Evolutionary conservation across 2,113 vertebrate genomes (phyloP), one percentile per base, ranked within the genome.

Genomic region (Rostratula benghalensis): DNA sequence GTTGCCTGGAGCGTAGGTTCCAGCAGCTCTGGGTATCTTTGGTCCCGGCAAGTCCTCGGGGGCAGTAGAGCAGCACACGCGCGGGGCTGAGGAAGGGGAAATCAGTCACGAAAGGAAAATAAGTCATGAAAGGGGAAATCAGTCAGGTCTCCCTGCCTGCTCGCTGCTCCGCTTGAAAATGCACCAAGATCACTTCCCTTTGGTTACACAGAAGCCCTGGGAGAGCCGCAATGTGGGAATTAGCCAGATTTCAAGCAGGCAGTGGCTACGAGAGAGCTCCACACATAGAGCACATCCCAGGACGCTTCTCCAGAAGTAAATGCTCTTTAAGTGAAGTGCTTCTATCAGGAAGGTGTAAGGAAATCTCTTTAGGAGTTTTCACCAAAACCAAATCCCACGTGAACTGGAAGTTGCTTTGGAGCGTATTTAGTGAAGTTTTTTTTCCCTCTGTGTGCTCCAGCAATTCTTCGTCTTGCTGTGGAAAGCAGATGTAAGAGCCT

Each of bases 91-190:
- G 27, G 7, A 37, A 65, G 37, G n/a, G 37, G 4, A 13, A 21
- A 6, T 11, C 21, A 12, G 11, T 3, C 48, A 18, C n/a, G n/a
- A n/a, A n/a, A n/a, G n/a, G n/a, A n/a, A n/a, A n/a, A n/a, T n/a
- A n/a, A n/a, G n/a, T n/a, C n/a, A n/a, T n/a, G n/a, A n/a, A 37
- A 65, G 37, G n/a, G 37, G 4, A 13, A 21, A 6, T 11, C 21
- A 12, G 11, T 3, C 48, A 18, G 7, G 15, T 73, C 22, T 51
- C 23, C 2, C 0, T 65, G 20, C 48, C 39, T 4, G 1, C 53
- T 41, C 3, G 3, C 65, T 41, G 30, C 50, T 43, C 1, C 1
- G 0, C 43, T 60, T 50, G 68, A 23, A 70, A n/a, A 35, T 23
- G 25, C 59, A 4, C 37, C 10, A 74, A 37, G 35, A 31, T 70